Conservation (phyloP, 2,888 invertebrate species). For the Caenorhabditis virilis region DNA sequence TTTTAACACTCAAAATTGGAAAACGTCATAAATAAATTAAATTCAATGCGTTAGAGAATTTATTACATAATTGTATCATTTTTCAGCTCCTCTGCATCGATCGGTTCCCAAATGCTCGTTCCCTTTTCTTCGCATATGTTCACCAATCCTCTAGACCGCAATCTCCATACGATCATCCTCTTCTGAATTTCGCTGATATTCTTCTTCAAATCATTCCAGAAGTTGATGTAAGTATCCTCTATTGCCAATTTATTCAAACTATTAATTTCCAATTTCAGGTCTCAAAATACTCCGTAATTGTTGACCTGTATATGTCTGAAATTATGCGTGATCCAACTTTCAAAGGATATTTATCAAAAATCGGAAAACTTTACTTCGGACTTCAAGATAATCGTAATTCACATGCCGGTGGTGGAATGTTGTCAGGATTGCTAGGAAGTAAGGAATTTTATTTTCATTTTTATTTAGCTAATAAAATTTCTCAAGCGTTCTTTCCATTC, state of each 20-base stretch:
- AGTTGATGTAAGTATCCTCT: conserved; percentile 13
- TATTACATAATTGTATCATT: too few species aligned
- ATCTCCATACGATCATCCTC: conserved; percentile 9
- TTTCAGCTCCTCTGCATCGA: conserved; percentile 30
- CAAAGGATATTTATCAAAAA: conserved; percentile 18
- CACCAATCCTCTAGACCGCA: not conserved
- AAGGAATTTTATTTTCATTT: too few species aligned
- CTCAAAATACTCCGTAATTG: conserved; percentile 12
- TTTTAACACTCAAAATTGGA: too few species aligned
- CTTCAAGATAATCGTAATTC: conserved; percentile 12
- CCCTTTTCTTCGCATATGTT: conserved; percentile 14
- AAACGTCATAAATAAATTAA: too few species aligned
- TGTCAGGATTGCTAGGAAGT: conserved; percentile 8
- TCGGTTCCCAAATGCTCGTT: conserved; percentile 17
- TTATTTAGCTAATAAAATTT: too few species aligned
- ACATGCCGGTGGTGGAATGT: conserved; percentile 8
- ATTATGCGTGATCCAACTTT: conserved; percentile 6
- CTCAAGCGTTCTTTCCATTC: not conserved
- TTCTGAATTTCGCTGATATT: conserved; percentile 24
- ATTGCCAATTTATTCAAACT: too few species aligned
- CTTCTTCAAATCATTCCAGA: conserved; percentile 20
- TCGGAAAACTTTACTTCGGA: conserved; percentile 28
- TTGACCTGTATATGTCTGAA: conserved; percentile 13
- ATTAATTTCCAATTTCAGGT: conserved; percentile 5
- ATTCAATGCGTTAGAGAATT: too few species aligned